Conservation (phyloP, 2,888 invertebrate genomes). For the Eudasyphora cyanicolor region DNA sequence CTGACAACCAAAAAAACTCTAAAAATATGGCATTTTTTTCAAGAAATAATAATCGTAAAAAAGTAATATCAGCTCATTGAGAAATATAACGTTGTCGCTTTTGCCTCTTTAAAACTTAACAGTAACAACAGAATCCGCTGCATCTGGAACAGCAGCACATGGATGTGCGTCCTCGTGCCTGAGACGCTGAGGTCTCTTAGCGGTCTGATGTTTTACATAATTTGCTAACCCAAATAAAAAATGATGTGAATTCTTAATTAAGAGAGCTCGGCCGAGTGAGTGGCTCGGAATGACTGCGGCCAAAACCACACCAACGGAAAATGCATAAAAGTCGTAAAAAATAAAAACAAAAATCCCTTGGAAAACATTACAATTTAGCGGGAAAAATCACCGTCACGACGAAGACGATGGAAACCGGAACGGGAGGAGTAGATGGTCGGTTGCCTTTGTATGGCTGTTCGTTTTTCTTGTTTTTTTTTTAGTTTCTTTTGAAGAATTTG, state of each 20-base stretch:
- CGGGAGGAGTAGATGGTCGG: not conserved
- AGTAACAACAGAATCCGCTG: not conserved
- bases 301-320: slow-evolving; percentile 51
- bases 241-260: slow-evolving; percentile 80
- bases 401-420: too few species aligned
- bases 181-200: slow-evolving; percentile 46
- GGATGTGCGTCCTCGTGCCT: not conserved
- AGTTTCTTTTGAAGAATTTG: slow-evolving; percentile 30
- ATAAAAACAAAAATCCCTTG: slow-evolving; percentile 53
- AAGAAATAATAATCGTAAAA: slow-evolving; percentile 62
- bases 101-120: not conserved
- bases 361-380: slow-evolving; percentile 50
- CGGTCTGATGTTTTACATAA: slow-evolving; percentile 76
- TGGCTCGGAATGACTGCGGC: slow-evolving; percentile 15
- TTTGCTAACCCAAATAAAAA: slow-evolving; percentile 80
- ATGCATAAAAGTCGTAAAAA: slow-evolving; percentile 59
- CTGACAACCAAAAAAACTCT: not conserved
- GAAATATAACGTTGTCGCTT: slow-evolving; percentile 24
- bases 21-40: slow-evolving; percentile 45
- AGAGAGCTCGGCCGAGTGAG: slow-evolving; percentile 67
- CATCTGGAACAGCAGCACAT: not conserved
- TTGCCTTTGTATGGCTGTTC: slow-evolving; percentile 48
- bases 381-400: slow-evolving; percentile 47
- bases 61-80: slow-evolving; percentile 55
- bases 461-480: too few species aligned